Conservation (phyloP, 2,888 invertebrate species). For the Drosophila affinis region DNA sequence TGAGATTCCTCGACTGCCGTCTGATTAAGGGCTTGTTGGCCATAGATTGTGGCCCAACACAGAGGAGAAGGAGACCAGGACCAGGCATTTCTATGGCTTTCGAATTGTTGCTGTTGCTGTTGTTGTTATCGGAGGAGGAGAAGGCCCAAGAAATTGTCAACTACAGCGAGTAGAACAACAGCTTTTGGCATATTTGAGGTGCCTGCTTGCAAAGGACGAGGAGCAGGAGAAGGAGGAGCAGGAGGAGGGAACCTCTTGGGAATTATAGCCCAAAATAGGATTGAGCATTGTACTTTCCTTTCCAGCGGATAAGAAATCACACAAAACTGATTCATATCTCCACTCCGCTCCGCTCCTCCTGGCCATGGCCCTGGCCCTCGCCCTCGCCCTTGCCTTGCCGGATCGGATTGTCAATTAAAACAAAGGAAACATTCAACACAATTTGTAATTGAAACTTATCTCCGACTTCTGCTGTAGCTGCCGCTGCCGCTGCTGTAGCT, state of each 20-base stretch:
- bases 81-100: too few relatives aligned
- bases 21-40: slow-evolving; percentile 72
- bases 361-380: too few relatives aligned
- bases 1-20: slow-evolving; percentile 64
- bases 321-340: slow-evolving; percentile 59
- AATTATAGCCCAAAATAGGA: slow-evolving; percentile 39
- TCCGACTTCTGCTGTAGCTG: slow-evolving; percentile 2
- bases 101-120: too few relatives aligned
- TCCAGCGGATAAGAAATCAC: slow-evolving; percentile 42
- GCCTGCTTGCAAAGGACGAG: slow-evolving; percentile 7
- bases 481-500: not conserved
- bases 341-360: too few relatives aligned
- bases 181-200: slow-evolving; percentile 71
- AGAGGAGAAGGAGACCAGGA: not conserved
- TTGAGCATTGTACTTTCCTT: slow-evolving; percentile 9
- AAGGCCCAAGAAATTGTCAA: slow-evolving; percentile 62
- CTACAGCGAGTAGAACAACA: slow-evolving; percentile 60
- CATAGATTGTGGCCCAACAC: slow-evolving; percentile 53
- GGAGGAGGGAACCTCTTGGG: slow-evolving; percentile 29
- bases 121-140: not conserved
- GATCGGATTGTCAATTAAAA: slow-evolving; percentile 66
- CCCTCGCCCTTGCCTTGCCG: slow-evolving; percentile 9
- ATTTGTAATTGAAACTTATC: slow-evolving; percentile 77
- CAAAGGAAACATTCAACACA: slow-evolving; percentile 60
- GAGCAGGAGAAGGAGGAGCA: not conserved